A percentile compares a stretch with the other conserved stretches of the same genome.
Evolutionary conservation across 2,113 vertebrate species (phyloP).

Genomic region (Azemiops feae): DNA sequence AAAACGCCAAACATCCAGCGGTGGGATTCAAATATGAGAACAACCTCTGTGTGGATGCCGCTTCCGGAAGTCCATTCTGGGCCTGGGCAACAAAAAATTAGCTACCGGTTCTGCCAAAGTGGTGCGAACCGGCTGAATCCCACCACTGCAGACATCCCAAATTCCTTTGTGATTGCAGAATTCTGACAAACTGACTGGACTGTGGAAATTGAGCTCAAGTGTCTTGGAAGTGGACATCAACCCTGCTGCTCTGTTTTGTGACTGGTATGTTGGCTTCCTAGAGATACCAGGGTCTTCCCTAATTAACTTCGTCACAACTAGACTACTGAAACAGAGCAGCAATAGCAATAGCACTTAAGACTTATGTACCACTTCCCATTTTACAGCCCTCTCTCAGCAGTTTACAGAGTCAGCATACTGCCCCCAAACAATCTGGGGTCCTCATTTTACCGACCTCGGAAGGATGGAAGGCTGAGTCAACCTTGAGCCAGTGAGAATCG

Average conservation of each 20-base stretch:
- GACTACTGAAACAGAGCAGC: neutral
- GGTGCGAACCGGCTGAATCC: too few species aligned
- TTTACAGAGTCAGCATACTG: neutral
- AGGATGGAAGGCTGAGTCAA: neutral
- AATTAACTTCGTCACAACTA: neutral
- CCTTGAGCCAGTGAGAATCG: neutral
- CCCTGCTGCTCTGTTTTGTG: neutral
- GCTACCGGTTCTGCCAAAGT: too few species aligned
- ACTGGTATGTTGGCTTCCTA: neutral
- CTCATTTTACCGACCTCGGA: neutral
- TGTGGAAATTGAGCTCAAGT: neutral
- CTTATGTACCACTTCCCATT: neutral
- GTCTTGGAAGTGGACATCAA: neutral
- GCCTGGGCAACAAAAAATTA: too few species aligned
- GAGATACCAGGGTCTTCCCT: neutral
- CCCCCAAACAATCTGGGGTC: neutral
- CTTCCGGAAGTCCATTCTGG: too few species aligned
- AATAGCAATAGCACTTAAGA: neutral
- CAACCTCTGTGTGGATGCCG: too few species aligned
- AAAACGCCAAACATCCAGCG: neutral
- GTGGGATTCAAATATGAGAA: too few species aligned
- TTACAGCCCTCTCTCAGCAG: neutral
- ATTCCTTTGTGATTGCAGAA: neutral
- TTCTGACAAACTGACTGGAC: neutral
- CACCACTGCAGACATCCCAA: neutral